Evolutionary conservation across 2,113 vertebrate genomes (phyloP).

Genomic region (Meles meles): DNA sequence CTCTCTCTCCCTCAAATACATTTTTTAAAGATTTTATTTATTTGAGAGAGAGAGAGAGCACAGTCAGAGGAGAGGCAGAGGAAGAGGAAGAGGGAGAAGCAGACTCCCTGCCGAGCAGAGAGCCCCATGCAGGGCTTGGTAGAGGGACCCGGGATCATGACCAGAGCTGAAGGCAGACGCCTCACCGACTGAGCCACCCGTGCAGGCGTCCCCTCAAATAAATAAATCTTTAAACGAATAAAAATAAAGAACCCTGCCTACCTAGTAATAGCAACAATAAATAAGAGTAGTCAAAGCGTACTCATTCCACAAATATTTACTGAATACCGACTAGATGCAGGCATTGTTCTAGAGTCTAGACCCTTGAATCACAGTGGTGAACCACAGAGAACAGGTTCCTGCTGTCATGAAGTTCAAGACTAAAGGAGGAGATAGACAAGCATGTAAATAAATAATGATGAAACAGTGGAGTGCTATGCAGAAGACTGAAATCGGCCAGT

Average conservation of each 20-base stretch:
- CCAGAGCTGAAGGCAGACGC: too few species aligned
- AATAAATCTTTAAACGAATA: neutral
- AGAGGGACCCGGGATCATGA: neutral
- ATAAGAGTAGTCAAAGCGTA: neutral
- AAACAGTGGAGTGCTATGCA: neutral
- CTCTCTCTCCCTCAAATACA: neutral
- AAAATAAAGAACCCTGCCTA: neutral
- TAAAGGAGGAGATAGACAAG: neutral
- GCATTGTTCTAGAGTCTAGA: neutral
- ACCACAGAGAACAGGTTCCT: neutral
- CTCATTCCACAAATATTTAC: neutral
- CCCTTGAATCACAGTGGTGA: neutral
- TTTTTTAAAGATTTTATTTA: neutral
- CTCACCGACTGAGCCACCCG: too few species aligned
- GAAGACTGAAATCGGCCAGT: neutral
- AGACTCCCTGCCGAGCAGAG: neutral
- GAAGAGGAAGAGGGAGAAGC: neutral
- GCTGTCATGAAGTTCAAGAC: neutral
- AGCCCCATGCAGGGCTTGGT: neutral
- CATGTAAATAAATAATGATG: neutral
- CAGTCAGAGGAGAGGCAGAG: neutral
- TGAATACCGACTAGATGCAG: neutral
- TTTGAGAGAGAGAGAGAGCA: neutral
- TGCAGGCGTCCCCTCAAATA: neutral
- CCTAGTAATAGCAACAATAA: neutral